Evolutionary conservation across 2,888 invertebrate species (phyloP), one percentile per base, ranked within the genome.

Genomic region (Pherbina coryleti): DNA sequence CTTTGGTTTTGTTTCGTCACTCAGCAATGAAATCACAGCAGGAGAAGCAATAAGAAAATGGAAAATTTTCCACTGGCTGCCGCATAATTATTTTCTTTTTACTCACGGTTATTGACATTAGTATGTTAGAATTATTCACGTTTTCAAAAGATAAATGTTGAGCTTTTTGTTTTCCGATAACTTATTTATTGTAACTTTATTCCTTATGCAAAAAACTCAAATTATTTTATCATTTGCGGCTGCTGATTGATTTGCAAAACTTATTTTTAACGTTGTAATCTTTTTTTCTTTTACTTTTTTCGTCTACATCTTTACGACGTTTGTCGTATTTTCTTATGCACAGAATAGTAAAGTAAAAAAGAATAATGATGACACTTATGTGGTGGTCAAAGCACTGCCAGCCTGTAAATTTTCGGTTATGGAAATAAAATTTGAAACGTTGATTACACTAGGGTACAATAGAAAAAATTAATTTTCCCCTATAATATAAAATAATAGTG

Each of bases 31-130:
- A 44, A 69, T 19, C 69, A 44, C 69, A 51, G 19, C 69, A 69
- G 69, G 8, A 62, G 69, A 11, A 51, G 22, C 44, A n/a, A 22
- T 28, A 67, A 44, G 19, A 67, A 34, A n/a, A 49, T 57, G n/a
- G 55, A 72, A 31, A 77, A 74, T 80, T 81, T 79, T 31, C 19
- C 71, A 70, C 70, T 76, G 53, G 67, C 53, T 44, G 71, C 75
- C 66, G 66, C 69, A 75, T 44, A 73, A 70, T 72, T 76, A 78
- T 66, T 34, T 66, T 73, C 37, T 74, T 57, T 69, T 53, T 83
- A 88, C 88, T 88, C 86, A 88, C 88, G 88, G 89, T 88, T 85
- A 88, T 88, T 86, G 88, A 88, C 88, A 88, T 88, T 86, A 88
- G 89, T 85, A 77, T 82, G 79, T 82, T 81, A 80, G 78, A 82